Percentiles rank a stretch among this genome's conserved stretches.
Conservation (phyloP, 2,888 invertebrate genomes). For the Pocota personata region DNA sequence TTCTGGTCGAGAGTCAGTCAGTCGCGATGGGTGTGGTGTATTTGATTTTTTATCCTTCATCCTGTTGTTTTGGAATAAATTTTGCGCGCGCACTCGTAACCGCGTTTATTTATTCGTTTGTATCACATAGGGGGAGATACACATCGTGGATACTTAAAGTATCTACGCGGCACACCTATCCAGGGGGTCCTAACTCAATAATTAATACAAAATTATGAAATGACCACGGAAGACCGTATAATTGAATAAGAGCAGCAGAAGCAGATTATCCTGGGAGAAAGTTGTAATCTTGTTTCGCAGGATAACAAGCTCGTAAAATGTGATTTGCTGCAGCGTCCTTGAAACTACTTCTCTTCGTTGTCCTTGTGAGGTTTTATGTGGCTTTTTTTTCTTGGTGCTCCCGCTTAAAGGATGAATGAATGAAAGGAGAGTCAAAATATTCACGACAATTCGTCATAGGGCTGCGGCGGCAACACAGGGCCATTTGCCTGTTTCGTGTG, state of each 20-base stretch:
- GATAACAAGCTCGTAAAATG: conserved; percentile 72
- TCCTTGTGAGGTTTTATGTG: neutral
- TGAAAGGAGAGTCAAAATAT: conserved; percentile 34
- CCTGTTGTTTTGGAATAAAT: conserved; percentile 67
- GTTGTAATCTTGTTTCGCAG: conserved; percentile 61
- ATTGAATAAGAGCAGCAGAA: conserved; percentile 56
- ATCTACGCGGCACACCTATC: conserved; percentile 29
- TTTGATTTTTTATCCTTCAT: conserved; percentile 68
- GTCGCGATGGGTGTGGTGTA: conserved; percentile 67
- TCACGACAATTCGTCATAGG: conserved; percentile 38
- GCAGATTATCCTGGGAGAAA: conserved; percentile 40
- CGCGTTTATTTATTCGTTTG: conserved; percentile 54
- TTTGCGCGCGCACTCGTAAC: conserved; percentile 50
- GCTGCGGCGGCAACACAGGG: neutral
- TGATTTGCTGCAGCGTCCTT: conserved; percentile 68
- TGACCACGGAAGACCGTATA: conserved; percentile 49
- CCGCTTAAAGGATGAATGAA: conserved; percentile 27
- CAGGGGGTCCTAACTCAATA: conserved; percentile 61
- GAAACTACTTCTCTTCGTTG: conserved; percentile 44
- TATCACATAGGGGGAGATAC: conserved; percentile 4
- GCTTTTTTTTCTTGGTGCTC: conserved; percentile 5
- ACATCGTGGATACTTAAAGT: neutral
- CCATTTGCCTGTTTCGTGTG: neutral
- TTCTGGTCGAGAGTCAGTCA: neutral
- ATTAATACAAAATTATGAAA: conserved; percentile 68